Percentiles rank a stretch among this genome's conserved stretches.
Evolutionary conservation across 2,797 vertebrate genomes (phyloP).

Genomic region (Coilia nasus): DNA sequence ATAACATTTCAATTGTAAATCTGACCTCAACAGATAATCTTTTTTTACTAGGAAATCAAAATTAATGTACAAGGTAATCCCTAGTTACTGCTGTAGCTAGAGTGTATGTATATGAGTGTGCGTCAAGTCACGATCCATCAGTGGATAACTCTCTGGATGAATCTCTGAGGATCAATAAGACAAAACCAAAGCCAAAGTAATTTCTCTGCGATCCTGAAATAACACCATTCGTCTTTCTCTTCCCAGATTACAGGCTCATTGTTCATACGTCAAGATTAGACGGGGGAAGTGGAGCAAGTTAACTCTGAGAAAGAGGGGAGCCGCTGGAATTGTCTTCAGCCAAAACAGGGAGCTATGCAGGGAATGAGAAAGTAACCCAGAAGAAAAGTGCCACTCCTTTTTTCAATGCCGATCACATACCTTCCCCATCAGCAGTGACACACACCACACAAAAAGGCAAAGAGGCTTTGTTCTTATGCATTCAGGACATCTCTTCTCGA

Average conservation of each 20-base stretch:
- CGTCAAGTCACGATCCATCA: neutral
- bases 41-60: neutral
- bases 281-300: neutral
- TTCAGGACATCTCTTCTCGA: neutral
- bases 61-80: neutral
- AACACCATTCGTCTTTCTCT: neutral
- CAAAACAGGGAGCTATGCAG: neutral
- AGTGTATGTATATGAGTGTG: too few species aligned
- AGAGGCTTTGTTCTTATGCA: neutral
- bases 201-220: neutral
- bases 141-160: neutral
- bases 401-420: neutral
- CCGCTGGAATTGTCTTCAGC: neutral
- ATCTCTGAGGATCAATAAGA: neutral
- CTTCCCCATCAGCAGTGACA: neutral
- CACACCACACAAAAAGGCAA: neutral
- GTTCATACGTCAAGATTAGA: neutral
- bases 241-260: neutral
- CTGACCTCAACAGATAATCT: neutral
- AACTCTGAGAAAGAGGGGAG: neutral
- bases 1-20: neutral
- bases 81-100: too few species aligned
- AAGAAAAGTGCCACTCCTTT: neutral
- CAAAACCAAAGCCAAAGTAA: neutral
- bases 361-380: neutral